A percentile compares a stretch with the other conserved stretches of the same genome.
Evolutionary conservation across 2,888 invertebrate species (phyloP).

Genomic region (Tillus elongatus): DNA sequence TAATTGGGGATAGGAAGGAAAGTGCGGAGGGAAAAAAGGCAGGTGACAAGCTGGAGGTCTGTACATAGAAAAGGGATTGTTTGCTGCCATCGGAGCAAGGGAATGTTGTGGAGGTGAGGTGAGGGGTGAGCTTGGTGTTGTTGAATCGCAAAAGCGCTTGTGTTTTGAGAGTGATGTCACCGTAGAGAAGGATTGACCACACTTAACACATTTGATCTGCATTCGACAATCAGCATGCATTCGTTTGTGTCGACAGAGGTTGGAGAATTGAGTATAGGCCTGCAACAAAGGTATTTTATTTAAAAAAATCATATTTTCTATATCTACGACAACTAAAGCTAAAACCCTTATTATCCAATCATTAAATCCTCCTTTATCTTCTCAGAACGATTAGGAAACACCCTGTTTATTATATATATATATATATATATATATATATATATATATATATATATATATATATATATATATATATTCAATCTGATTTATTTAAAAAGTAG

Average conservation of each 20-base stretch:
- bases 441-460: too few relatives aligned
- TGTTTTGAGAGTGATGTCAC: conserved; percentile 90
- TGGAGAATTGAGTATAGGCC: conserved; percentile 98
- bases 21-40: conserved; percentile 56
- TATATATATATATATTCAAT: too few relatives aligned
- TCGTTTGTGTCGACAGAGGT: conserved; percentile 97
- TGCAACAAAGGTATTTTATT: conserved; percentile 41
- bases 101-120: conserved; percentile 33
- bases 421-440: too few relatives aligned
- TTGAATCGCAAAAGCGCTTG: conserved; percentile 90
- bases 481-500: too few relatives aligned
- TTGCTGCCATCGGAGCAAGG: conserved; percentile 33
- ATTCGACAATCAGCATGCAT: conserved; percentile 96
- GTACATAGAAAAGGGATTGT: conserved; percentile 61
- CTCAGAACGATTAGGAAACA: too few relatives aligned
- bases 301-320: too few relatives aligned
- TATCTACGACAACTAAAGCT: too few relatives aligned
- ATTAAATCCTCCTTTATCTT: too few relatives aligned
- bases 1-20: conserved; percentile 41
- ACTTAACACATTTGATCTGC: conserved; percentile 90
- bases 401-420: too few relatives aligned
- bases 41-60: conserved; percentile 50
- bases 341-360: too few relatives aligned
- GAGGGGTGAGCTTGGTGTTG: conserved; percentile 42
- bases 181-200: conserved; percentile 86